These are phyloP conservation scores for Heliocidaris erythrogramma DNA, from an alignment of 35 echinoderm and acorn worm genomes.

Conservation along the genomic window DNA sequence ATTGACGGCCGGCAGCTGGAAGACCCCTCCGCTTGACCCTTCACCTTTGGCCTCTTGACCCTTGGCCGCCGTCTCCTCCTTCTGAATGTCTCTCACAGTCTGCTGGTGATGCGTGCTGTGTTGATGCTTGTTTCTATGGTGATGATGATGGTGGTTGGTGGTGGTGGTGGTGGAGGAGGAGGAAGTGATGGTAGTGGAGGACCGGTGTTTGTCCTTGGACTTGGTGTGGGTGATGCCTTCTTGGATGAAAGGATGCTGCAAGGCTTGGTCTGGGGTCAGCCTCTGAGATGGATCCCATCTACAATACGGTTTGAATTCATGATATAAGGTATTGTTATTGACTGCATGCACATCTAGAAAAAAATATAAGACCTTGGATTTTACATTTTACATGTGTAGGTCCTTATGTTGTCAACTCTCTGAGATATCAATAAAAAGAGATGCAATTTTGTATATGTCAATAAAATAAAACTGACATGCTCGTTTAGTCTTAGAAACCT, in stretches of 20 bases:
- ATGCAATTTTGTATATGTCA: not conserved
- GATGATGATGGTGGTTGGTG: slow-evolving; percentile 50
- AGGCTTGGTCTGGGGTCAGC: slow-evolving; percentile 86
- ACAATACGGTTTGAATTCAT: not conserved
- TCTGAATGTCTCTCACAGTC: slow-evolving; percentile 5
- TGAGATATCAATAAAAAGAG: not conserved
- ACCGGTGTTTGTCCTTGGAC: slow-evolving; percentile 23
- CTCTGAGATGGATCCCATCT: slow-evolving; percentile 89
- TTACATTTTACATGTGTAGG: not conserved
- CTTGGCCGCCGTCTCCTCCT: not conserved
- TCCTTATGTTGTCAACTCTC: not conserved
- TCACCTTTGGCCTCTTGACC: slow-evolving; percentile 16
- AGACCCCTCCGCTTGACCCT: slow-evolving; percentile 18
- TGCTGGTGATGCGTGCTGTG: slow-evolving; percentile 51
- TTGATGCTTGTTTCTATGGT: slow-evolving; percentile 52
- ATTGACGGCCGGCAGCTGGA: slow-evolving; percentile 38
- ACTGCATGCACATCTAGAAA: not conserved
- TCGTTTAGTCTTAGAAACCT: no score
- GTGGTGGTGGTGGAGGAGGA: not conserved
- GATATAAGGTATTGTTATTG: not conserved
- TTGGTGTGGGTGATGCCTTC: slow-evolving; percentile 70
- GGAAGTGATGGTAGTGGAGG: not conserved
- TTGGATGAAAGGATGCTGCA: slow-evolving; percentile 84
- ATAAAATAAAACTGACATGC: no score
- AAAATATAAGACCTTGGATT: not conserved